Evolutionary conservation across 2,888 invertebrate species (phyloP).

Genomic region (Serrognathus titanus): DNA sequence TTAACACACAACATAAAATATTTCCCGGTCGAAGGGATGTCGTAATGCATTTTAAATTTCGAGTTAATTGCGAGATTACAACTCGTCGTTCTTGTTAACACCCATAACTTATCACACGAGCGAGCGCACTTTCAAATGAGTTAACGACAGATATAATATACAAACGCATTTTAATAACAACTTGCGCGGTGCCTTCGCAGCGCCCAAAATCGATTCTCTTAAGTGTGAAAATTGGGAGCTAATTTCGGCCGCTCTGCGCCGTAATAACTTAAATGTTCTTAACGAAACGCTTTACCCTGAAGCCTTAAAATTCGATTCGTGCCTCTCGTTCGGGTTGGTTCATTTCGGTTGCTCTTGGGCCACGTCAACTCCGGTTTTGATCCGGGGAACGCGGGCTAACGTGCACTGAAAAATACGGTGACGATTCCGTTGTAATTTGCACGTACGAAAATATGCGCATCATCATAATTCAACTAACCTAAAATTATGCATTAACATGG

Average conservation of each 20-base stretch:
- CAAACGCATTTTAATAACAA: slow-evolving; percentile 11
- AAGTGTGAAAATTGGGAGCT: slow-evolving; percentile 29
- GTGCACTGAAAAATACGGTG: slow-evolving; percentile 17
- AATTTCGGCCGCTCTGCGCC: slow-evolving; percentile 19
- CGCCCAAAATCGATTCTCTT: slow-evolving; percentile 13
- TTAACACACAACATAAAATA: no score
- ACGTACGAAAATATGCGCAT: slow-evolving; percentile 34
- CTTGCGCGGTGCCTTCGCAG: slow-evolving; percentile 4
- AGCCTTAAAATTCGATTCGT: slow-evolving; percentile 15
- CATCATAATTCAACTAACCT: slow-evolving; percentile 36
- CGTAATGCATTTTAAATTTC: slow-evolving; percentile 6
- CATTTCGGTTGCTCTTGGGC: not conserved
- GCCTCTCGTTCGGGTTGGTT: not conserved
- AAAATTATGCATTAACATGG: slow-evolving; percentile 13
- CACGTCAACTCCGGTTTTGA: not conserved
- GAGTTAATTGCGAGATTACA: slow-evolving; percentile 11
- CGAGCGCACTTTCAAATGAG: not conserved
- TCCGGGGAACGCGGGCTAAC: slow-evolving; percentile 16
- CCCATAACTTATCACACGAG: slow-evolving; percentile 6
- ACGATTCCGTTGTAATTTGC: slow-evolving; percentile 4
- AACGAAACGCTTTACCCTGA: slow-evolving; percentile 13
- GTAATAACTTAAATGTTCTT: slow-evolving; percentile 15
- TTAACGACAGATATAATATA: slow-evolving; percentile 1
- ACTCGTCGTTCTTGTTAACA: slow-evolving; percentile 9
- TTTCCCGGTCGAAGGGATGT: not conserved